Percentiles rank a stretch among this genome's conserved stretches.
phyloP scores from a whole-genome alignment of 2,888 invertebrate species.

The Patella pellucida region DNA sequence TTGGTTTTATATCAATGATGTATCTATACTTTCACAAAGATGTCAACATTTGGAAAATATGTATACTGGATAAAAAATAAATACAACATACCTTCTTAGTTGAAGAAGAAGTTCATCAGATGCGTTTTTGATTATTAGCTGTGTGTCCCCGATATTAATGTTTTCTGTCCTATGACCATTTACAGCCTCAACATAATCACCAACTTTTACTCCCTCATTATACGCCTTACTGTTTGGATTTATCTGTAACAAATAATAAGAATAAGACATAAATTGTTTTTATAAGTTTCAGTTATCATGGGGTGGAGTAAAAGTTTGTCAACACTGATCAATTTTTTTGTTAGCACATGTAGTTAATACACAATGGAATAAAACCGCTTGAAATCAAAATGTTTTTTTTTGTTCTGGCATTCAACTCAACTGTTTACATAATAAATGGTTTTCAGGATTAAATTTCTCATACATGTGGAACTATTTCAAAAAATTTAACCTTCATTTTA shows the following conservation, averaged over 20 bases:
- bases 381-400: too few relatives aligned
- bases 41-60: not conserved
- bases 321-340: too few relatives aligned
- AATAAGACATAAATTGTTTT: too few relatives aligned
- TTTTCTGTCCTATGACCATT: conserved; percentile 79
- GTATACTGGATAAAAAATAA: not conserved
- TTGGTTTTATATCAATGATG: not conserved
- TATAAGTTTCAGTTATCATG: too few relatives aligned
- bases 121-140: conserved; percentile 81
- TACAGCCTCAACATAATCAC: conserved; percentile 85
- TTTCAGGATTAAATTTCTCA: not conserved
- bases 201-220: conserved; percentile 83
- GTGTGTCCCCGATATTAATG: conserved; percentile 73
- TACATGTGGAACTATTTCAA: conserved; percentile 3
- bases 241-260: conserved; percentile 75
- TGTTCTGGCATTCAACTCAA: too few relatives aligned
- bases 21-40: not conserved
- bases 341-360: too few relatives aligned
- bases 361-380: too few relatives aligned
- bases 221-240: conserved; percentile 90
- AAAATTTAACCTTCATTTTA: conserved; percentile 8
- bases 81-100: conserved; percentile 55
- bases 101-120: conserved; percentile 56
- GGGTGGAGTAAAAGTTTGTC: too few relatives aligned
- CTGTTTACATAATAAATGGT: too few relatives aligned